Evolutionary conservation across 1,140 invertebrate species (phyloP), one percentile per base, ranked within the genome.

Genomic region (Procambarus clarkii): DNA sequence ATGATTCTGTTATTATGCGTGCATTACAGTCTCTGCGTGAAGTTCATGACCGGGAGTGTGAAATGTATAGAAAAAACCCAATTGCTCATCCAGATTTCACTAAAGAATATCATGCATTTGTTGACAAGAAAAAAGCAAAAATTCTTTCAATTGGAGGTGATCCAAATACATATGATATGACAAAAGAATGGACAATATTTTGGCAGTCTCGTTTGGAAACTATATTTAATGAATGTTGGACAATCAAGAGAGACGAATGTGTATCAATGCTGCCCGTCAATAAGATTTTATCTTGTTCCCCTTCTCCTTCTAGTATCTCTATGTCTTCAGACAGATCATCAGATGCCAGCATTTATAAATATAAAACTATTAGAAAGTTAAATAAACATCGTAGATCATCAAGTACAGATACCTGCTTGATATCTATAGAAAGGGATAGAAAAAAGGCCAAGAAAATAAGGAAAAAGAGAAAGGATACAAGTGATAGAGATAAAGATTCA

Each of bases 11-110:
- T 50, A n/a, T 50, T 76, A 34, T 18, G 15, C 46, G 50, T 34
- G 84, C 84, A 9, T 34, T 86, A 21, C 44, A 69, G 46, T 44
- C 45, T n/a, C 64, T 86, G 15, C 69, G 60, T 50, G 48, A 76
- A 9, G 50, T 76, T n/a, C 84, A 86, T 34, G 44, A 50, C 13
- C 44, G 48, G 18, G 84, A 86, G 48, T 86, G 84, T 48, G 84
- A 86, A 2, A 76, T 86, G 84, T 86, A 86, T 54, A n/a, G 60
- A 13, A 5, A 48, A 15, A 86, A 86, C n/a, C 84, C 84, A 58
- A n/a, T 34, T 46, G 84, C 84, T 34, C 84, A 86, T 71, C 84
- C 84, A 13, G 84, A 86, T 76, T 86, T 76, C 46, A 50, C 7
- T 15, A 86, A 86, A 50, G 84, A 86, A 44, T 86, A 86, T 76